A percentile compares a stretch with the other conserved stretches of the same genome.
Evolutionary conservation across 2,888 invertebrate species (phyloP).

Genomic region (Eupeodes luniger): DNA sequence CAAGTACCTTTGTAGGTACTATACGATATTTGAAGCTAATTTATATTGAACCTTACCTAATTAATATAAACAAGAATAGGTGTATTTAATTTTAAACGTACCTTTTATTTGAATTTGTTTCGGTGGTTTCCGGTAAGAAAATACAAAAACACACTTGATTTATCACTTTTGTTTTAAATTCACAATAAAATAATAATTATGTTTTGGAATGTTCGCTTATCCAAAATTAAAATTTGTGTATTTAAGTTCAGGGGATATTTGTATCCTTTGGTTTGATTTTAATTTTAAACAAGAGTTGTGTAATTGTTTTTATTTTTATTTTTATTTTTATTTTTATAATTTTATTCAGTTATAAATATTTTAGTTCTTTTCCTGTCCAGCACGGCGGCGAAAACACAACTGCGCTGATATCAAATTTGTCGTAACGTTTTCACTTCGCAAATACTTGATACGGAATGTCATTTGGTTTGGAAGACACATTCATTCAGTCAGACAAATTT

Average conservation of each 20-base stretch:
- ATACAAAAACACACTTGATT: constrained; percentile 2
- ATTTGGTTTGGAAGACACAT: constrained; percentile 65
- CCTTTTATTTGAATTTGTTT: constrained; percentile 34
- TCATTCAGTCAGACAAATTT: constrained; percentile 70
- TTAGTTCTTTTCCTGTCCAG: constrained; percentile 61
- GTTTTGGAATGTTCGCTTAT: background rate
- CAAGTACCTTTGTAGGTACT: background rate
- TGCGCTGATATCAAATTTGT: constrained; percentile 69
- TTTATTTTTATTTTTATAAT: background rate
- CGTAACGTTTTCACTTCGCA: constrained; percentile 72
- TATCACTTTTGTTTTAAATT: constrained; percentile 34
- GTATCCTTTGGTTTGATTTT: background rate
- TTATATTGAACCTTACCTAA: background rate
- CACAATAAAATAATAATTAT: constrained; percentile 5
- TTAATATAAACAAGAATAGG: background rate
- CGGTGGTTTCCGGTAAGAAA: background rate
- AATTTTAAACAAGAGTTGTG: background rate
- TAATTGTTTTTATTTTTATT: background rate
- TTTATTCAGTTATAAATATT: background rate
- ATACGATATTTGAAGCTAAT: background rate
- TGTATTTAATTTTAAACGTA: constrained; percentile 22
- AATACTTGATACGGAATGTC: constrained; percentile 68
- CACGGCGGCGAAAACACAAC: constrained; percentile 68
- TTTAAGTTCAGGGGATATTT: background rate
- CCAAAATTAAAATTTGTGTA: background rate